These are phyloP conservation scores for Nomada hirtipes DNA, from an alignment of 2,888 invertebrate genomes.

Conservation along the genomic window DNA sequence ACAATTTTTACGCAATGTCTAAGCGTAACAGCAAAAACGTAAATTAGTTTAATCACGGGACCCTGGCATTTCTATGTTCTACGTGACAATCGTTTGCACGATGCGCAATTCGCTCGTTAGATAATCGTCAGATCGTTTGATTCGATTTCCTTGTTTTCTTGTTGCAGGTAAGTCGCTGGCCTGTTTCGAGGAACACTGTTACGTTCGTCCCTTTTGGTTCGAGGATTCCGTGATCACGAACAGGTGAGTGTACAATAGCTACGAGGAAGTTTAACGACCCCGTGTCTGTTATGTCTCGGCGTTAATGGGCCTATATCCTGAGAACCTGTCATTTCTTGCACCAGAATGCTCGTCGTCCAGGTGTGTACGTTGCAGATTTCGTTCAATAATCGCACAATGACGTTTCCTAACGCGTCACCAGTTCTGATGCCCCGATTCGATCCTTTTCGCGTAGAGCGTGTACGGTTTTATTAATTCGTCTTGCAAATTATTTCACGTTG, in stretches of 20 bases:
- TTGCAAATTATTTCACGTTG: no score
- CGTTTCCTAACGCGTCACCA: no score
- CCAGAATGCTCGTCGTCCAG: constrained; percentile 39
- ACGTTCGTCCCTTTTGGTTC: not conserved
- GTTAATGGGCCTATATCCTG: constrained; percentile 51
- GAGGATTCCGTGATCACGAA: constrained; percentile 17
- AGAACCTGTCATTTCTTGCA: constrained; percentile 49
- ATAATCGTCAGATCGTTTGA: constrained; percentile 1
- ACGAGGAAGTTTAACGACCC: constrained; percentile 53
- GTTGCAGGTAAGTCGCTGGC: constrained; percentile 57
- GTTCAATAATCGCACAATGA: constrained; percentile 48
- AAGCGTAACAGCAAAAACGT: not conserved
- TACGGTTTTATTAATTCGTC: no score
- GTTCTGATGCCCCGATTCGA: no score
- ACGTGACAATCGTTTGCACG: not conserved
- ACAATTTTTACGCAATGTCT: constrained; percentile 14
- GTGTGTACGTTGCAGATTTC: constrained; percentile 29
- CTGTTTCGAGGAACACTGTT: constrained; percentile 1
- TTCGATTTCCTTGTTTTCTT: constrained; percentile 15
- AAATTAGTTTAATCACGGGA: not conserved
- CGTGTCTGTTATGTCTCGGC: constrained; percentile 36
- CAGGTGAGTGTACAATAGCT: constrained; percentile 47
- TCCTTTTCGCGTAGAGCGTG: no score
- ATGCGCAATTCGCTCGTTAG: not conserved
- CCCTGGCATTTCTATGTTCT: not conserved